phyloP scores from a whole-genome alignment of 2,797 vertebrate species.

The Poeciliopsis turneri region DNA sequence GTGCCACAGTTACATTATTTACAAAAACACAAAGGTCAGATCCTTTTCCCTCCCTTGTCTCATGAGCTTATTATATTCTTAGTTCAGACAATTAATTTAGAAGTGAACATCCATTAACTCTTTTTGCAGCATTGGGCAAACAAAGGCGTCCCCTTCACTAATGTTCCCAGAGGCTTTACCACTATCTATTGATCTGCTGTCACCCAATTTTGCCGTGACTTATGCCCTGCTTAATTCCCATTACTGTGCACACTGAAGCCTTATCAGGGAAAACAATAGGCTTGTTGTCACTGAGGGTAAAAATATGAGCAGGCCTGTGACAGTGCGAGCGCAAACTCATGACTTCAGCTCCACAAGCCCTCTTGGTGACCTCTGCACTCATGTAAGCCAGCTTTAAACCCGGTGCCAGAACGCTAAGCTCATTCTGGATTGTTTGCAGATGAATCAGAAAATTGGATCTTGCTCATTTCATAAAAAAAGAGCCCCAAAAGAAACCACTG shows the following conservation, averaged over 20 bases:
- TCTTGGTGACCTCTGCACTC: conserved; percentile 72
- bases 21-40: background rate
- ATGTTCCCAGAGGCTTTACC: conserved; percentile 72
- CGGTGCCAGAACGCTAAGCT: conserved; percentile 58
- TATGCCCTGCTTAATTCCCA: conserved; percentile 80
- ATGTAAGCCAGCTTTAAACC: conserved; percentile 40
- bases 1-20: background rate
- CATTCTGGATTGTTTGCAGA: conserved; percentile 65
- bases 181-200: conserved; percentile 82
- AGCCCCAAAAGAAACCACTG: conserved; percentile 56
- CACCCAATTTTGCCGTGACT: conserved; percentile 80
- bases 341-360: conserved; percentile 73
- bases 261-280: conserved; percentile 80
- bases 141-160: conserved; percentile 78
- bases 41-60: conserved; percentile 15
- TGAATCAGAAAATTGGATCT: conserved; percentile 83
- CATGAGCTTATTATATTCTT: conserved; percentile 45
- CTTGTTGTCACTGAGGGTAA: conserved; percentile 74
- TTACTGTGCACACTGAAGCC: conserved; percentile 79
- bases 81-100: conserved; percentile 58
- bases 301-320: conserved; percentile 74
- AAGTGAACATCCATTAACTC: conserved; percentile 50
- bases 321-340: conserved; percentile 73
- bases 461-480: conserved; percentile 68
- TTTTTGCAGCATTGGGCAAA: conserved; percentile 65